Percentiles rank a stretch among this genome's conserved stretches.
Conservation (phyloP, 30 jellyfish, hydroid and myxozoan genomes). For the Sanderia malayensis region DNA sequence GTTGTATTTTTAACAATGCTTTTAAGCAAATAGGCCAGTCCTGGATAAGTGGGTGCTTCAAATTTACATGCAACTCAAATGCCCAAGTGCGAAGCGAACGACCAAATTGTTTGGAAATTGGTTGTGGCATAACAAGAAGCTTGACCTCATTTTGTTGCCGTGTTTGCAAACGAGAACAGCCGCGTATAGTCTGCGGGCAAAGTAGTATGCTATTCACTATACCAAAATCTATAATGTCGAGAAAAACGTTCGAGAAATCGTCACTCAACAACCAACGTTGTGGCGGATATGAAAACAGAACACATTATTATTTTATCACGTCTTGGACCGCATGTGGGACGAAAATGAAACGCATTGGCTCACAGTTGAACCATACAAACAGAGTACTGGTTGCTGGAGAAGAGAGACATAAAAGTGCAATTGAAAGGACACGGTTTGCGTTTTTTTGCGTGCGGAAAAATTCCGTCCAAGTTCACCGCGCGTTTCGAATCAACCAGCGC, state of each 20-base stretch:
- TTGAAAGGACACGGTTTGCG: background rate
- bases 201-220: constrained; percentile 25
- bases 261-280: constrained; percentile 29
- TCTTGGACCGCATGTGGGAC: constrained; percentile 39
- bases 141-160: constrained; percentile 23
- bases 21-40: background rate
- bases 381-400: background rate
- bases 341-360: background rate
- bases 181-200: constrained; percentile 14
- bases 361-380: background rate
- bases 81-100: background rate
- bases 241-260: constrained; percentile 6
- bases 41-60: background rate
- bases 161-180: constrained; percentile 27
- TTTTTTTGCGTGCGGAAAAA: background rate
- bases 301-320: constrained; percentile 14
- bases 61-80: background rate
- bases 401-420: background rate
- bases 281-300: constrained; percentile 18
- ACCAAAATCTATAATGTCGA: constrained; percentile 54
- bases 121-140: constrained; percentile 35
- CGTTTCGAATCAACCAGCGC: background rate
- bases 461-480: background rate
- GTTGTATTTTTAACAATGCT: too few species aligned
- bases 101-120: constrained; percentile 28